Evolutionary conservation across 2,113 vertebrate genomes (phyloP).

Genomic region (Ranitomeya variabilis): DNA sequence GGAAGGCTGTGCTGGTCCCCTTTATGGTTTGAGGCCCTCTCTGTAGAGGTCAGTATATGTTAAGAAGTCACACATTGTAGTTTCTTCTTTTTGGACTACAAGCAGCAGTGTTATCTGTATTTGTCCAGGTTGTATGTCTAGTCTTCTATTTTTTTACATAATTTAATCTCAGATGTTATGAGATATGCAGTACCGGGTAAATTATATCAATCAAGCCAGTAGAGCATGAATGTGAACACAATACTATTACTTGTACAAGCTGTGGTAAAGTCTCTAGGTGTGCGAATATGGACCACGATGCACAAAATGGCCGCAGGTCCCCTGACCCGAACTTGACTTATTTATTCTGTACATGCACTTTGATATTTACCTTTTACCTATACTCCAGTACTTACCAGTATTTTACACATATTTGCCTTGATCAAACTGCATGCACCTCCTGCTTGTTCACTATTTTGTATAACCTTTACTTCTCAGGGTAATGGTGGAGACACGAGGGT

Average conservation of each 20-base stretch:
- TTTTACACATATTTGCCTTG: no score
- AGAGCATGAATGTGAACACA: neutral
- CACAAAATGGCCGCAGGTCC: no score
- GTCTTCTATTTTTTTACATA: neutral
- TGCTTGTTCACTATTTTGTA: no score
- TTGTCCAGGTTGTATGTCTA: neutral
- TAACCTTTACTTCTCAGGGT: no score
- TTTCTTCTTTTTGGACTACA: neutral
- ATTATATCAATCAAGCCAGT: neutral
- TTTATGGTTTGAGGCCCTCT: neutral
- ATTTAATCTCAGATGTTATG: neutral
- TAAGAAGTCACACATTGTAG: neutral
- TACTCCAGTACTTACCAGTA: no score
- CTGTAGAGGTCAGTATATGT: neutral
- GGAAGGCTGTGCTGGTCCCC: neutral
- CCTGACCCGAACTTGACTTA: no score
- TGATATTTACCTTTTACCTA: no score
- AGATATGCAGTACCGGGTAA: neutral
- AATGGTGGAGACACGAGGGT: no score
- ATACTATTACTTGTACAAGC: neutral
- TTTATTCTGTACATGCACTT: no score
- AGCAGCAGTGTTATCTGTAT: neutral
- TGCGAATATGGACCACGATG: neutral
- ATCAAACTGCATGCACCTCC: no score
- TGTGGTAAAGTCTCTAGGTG: neutral